Percentiles rank a stretch among this genome's conserved stretches.
Evolutionary conservation across 2,113 vertebrate genomes (phyloP).

Genomic region (Psilopsiagon aymara): DNA sequence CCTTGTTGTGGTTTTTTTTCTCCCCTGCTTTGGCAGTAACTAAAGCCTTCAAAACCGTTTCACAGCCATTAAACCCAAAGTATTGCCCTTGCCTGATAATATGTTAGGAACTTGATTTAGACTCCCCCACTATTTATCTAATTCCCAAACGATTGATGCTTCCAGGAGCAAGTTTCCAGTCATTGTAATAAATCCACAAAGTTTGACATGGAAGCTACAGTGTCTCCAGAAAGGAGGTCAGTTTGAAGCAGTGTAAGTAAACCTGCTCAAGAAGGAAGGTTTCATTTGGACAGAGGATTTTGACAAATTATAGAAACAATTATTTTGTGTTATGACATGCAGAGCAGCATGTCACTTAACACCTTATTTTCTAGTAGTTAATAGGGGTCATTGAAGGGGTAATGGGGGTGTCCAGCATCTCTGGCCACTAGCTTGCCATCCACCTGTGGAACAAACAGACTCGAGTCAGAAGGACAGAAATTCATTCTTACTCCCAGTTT

Average conservation of each 20-base stretch:
- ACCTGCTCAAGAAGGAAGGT: neutral
- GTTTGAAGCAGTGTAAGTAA: neutral
- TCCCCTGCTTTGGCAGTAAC: neutral
- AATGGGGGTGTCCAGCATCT: slow-evolving; percentile 90
- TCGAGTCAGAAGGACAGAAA: neutral
- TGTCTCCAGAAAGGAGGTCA: neutral
- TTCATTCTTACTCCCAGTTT: neutral
- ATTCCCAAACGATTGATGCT: neutral
- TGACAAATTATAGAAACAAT: neutral
- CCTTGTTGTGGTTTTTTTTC: too few species aligned
- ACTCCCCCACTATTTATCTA: neutral
- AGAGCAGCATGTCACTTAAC: neutral
- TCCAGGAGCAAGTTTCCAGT: neutral
- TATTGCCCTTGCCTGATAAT: neutral
- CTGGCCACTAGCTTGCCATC: slow-evolving; percentile 85
- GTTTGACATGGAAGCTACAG: neutral
- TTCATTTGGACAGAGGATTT: neutral
- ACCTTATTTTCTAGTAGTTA: slow-evolving; percentile 58
- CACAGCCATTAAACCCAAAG: neutral
- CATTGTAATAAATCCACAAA: neutral
- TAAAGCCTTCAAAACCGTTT: neutral
- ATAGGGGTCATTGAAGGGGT: slow-evolving; percentile 94
- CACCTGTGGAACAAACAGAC: slow-evolving; percentile 79
- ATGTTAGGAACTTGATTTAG: neutral
- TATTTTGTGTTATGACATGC: neutral